Conservation (phyloP, 2,888 invertebrate genomes). For the Papilio demoleus region DNA sequence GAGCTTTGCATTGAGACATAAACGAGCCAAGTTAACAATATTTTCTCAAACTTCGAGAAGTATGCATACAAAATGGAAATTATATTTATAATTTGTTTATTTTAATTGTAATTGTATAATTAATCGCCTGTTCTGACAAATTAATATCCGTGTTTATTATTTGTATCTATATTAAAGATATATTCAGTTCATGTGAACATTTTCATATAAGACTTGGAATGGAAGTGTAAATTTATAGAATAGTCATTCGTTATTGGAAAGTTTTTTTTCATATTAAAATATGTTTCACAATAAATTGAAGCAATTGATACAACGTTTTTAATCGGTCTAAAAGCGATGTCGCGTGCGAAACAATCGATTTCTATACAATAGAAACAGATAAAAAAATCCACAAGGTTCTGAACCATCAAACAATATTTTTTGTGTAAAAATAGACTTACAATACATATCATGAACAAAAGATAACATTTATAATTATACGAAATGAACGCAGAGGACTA, state of each 20-base stretch:
- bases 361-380: background rate
- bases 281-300: conserved; percentile 2
- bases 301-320: background rate
- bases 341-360: conserved; percentile 2
- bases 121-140: no score
- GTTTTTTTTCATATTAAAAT: background rate
- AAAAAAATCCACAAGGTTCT: background rate
- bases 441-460: background rate
- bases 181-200: no score
- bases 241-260: background rate
- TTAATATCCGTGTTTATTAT: no score
- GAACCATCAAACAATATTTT: background rate
- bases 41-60: background rate
- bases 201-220: no score
- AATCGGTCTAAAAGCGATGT: conserved; percentile 8
- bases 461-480: background rate
- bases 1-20: conserved; percentile 10
- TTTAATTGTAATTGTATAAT: no score
- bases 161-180: no score
- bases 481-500: background rate
- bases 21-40: conserved; percentile 7
- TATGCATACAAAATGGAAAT: no score
- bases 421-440: background rate
- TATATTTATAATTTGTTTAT: no score
- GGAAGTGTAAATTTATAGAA: no score